Evolutionary conservation across 1,140 invertebrate genomes (phyloP).

Genomic region (Oryzaephilus surinamensis): DNA sequence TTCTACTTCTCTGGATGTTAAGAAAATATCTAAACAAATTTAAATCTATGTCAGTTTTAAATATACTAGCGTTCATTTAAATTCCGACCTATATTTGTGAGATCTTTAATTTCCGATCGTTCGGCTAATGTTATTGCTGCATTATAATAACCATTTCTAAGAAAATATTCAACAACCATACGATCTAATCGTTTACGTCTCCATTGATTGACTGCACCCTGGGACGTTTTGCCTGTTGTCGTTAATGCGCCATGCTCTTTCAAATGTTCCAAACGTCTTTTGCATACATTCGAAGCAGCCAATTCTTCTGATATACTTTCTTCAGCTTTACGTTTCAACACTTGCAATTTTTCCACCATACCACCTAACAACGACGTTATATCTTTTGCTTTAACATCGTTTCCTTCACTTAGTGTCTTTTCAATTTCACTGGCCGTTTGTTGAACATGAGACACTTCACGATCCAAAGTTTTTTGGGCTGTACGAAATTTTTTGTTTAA

Average conservation of each 20-base stretch:
- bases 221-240: slow-evolving; percentile 25
- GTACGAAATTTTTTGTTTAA: slow-evolving; percentile 95
- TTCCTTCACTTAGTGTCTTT: slow-evolving; percentile 47
- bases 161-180: slow-evolving; percentile 92
- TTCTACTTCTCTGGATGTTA: slow-evolving; percentile 82
- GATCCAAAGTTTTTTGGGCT: slow-evolving; percentile 86
- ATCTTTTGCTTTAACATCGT: slow-evolving; percentile 47
- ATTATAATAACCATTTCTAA: slow-evolving; percentile 92
- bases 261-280: slow-evolving; percentile 84
- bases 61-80: no score
- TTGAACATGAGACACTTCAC: slow-evolving; percentile 84
- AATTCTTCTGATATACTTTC: slow-evolving; percentile 88
- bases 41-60: no score
- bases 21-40: slow-evolving; percentile 62
- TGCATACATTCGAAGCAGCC: slow-evolving; percentile 74
- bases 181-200: slow-evolving; percentile 79
- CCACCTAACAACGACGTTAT: slow-evolving; percentile 73
- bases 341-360: slow-evolving; percentile 78
- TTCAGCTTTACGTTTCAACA: slow-evolving; percentile 87
- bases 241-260: slow-evolving; percentile 60
- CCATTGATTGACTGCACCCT: slow-evolving; percentile 67
- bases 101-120: slow-evolving; percentile 69
- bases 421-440: slow-evolving; percentile 72
- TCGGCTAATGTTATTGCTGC: slow-evolving; percentile 79
- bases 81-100: slow-evolving; percentile 77